Percentiles rank a stretch among this genome's conserved stretches.
These are phyloP conservation scores for Monomorium pharaonis DNA, from an alignment of 1,140 invertebrate genomes.

Conservation along the genomic window DNA sequence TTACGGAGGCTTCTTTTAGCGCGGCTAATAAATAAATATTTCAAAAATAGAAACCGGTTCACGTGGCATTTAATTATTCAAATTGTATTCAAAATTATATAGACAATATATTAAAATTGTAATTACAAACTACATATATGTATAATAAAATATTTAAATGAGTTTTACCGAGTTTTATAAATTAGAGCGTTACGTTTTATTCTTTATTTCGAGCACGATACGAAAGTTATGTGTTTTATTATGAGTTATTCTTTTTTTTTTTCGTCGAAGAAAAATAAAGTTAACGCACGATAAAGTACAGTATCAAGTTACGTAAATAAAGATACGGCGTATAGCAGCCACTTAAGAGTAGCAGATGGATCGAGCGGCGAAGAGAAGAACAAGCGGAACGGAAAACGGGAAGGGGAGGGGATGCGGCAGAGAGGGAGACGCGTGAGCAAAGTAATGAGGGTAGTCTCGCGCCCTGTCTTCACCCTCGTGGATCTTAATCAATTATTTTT, in stretches of 20 bases:
- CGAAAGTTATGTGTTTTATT: not conserved
- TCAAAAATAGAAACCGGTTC: not conserved
- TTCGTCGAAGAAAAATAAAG: not conserved
- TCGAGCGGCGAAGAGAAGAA: not conserved
- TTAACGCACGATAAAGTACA: not conserved
- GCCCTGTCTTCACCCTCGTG: conserved; percentile 20
- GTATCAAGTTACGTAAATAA: conserved; percentile 6
- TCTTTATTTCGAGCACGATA: not conserved
- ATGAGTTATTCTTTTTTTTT: not conserved
- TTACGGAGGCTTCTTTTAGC: not conserved
- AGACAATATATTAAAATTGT: not conserved
- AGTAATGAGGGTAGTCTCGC: conserved; percentile 34
- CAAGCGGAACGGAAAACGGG: not conserved
- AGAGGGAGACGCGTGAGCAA: not conserved
- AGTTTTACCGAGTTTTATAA: not conserved
- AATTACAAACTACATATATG: not conserved
- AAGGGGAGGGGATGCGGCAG: not conserved
- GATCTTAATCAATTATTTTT: conserved; percentile 68
- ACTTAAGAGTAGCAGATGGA: conserved; percentile 3
- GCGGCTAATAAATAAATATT: not conserved
- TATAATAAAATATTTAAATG: not conserved
- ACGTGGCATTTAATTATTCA: not conserved
- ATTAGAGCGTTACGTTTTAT: not conserved
- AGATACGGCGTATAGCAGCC: conserved; percentile 14
- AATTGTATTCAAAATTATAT: not conserved